Evolutionary conservation across 2,113 vertebrate species (phyloP).

Genomic region (Aegithalos caudatus): DNA sequence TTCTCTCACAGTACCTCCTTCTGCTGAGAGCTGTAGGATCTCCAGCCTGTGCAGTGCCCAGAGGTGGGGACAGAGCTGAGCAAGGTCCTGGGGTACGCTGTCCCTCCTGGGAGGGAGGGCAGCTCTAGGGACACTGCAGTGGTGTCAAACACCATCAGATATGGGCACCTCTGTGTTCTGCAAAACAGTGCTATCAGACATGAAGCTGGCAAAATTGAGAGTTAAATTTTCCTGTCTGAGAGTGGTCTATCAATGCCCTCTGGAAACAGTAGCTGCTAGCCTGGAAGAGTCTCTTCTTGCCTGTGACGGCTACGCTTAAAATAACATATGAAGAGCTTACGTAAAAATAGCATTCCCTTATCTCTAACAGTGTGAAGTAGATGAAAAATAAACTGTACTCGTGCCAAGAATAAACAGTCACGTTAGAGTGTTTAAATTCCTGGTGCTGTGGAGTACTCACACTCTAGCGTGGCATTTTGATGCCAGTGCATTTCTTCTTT

Average conservation of each 20-base stretch:
- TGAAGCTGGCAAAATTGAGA: not conserved
- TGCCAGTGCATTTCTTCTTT: not conserved
- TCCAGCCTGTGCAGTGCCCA: not conserved
- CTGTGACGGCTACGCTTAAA: not conserved
- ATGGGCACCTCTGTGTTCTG: not conserved
- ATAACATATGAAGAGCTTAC: not conserved
- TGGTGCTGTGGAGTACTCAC: not conserved
- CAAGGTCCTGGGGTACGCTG: accelerated
- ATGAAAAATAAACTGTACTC: not conserved
- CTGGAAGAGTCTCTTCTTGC: not conserved
- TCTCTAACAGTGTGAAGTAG: conserved; percentile 29
- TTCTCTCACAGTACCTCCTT: not conserved
- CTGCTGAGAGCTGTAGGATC: not conserved
- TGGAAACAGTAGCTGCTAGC: not conserved
- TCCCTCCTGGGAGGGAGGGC: not conserved
- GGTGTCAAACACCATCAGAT: not conserved
- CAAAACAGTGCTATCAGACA: not conserved
- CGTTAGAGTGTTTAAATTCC: conserved; percentile 4
- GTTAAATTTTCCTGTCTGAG: not conserved
- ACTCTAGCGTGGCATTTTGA: not conserved
- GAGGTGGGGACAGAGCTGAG: not conserved
- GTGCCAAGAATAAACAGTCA: conserved; percentile 18
- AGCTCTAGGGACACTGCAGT: accelerated
- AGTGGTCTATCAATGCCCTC: not conserved
- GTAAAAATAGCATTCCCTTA: conserved; percentile 48